phyloP scores from a whole-genome alignment of 2,888 invertebrate genomes.

The Norana najaformis region DNA sequence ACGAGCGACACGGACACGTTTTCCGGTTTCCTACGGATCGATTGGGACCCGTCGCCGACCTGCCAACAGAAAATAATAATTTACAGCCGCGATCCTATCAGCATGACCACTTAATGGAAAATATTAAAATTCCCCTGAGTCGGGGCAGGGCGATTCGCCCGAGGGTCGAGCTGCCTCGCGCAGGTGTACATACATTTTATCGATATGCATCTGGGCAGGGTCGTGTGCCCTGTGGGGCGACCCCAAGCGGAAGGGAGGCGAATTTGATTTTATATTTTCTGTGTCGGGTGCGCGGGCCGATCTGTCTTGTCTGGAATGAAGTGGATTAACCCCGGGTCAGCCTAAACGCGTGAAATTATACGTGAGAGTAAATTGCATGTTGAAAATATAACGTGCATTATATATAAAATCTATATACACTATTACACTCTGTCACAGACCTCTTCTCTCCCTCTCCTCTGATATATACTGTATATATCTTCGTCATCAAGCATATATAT shows the following conservation, averaged over 20 bases:
- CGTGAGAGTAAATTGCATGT: conserved; percentile 19
- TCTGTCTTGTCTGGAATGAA: background rate
- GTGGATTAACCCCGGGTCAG: background rate
- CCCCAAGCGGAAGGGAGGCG: background rate
- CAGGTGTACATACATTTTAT: background rate
- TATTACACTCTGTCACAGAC: too few relatives aligned
- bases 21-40: background rate
- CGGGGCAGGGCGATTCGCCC: background rate
- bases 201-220: background rate
- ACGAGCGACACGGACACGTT: background rate
- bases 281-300: background rate
- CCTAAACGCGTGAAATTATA: conserved; percentile 4
- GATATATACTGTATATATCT: background rate
- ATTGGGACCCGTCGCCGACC: background rate
- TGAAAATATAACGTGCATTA: background rate
- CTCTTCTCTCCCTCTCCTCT: too few relatives aligned
- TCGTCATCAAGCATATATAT: background rate
- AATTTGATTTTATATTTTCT: conserved; percentile 13
- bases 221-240: background rate
- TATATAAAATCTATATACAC: background rate
- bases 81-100: conserved; percentile 7
- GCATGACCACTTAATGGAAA: conserved; percentile 1
- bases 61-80: conserved; percentile 3
- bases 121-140: background rate
- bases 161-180: background rate